A percentile compares a stretch with the other conserved stretches of the same genome.
Conservation (phyloP, 2,113 vertebrate species). For the Pongo abelii region DNA sequence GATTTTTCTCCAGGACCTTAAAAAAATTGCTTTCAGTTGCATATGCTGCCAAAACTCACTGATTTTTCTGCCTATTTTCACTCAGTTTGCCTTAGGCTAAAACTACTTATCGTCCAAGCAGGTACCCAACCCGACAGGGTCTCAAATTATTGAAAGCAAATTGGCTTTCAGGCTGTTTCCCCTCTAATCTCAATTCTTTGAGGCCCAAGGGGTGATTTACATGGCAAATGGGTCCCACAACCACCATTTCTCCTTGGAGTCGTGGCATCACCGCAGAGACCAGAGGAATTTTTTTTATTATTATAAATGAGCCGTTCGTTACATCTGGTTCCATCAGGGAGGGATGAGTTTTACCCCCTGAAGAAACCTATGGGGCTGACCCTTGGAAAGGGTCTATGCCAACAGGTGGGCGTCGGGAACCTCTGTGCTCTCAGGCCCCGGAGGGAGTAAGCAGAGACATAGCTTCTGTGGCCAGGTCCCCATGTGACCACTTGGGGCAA, state of each 20-base stretch:
- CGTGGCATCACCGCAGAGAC: neutral
- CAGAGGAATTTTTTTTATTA: neutral
- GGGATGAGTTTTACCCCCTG: neutral
- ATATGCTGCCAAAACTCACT: neutral
- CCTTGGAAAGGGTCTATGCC: neutral
- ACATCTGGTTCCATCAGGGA: neutral
- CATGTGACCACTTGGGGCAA: accelerated
- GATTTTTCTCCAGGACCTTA: neutral
- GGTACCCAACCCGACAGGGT: neutral
- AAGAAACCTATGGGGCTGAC: neutral
- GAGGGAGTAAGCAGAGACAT: neutral
- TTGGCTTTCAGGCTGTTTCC: neutral
- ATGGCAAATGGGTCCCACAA: neutral
- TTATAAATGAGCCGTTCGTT: neutral
- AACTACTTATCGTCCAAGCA: accelerated
- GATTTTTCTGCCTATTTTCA: neutral
- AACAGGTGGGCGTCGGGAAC: neutral
- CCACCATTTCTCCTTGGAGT: accelerated
- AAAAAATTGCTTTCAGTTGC: neutral
- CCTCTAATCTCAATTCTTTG: neutral
- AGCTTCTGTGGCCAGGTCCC: neutral
- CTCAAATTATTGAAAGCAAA: slow-evolving; percentile 18
- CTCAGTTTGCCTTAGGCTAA: neutral
- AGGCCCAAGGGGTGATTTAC: accelerated
- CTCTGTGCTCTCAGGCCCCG: accelerated